Conservation (phyloP, 37 sponge, comb jelly and placozoan genomes). For the Crambe crambe region DNA sequence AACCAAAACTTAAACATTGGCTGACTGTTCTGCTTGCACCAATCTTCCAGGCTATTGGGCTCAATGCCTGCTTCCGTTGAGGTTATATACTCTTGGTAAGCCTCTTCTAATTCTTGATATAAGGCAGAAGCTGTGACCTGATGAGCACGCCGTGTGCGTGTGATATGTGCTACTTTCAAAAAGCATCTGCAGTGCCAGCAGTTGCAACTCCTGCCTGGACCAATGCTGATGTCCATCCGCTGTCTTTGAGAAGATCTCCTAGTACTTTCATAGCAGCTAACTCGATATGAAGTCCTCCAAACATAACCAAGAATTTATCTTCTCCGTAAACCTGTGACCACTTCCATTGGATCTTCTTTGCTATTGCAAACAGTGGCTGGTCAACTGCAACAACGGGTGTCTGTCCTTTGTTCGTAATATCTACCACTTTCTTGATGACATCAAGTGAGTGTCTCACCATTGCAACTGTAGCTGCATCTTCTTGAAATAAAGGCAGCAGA, state of each 20-base stretch:
- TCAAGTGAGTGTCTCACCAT: slow-evolving; percentile 6
- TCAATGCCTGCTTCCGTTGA: neutral
- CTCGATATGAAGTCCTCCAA: neutral
- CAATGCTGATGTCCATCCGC: neutral
- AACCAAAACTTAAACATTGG: slow-evolving; percentile 1
- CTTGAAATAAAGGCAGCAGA: neutral
- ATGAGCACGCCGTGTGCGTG: neutral
- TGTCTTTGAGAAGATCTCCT: neutral
- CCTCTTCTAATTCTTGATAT: neutral
- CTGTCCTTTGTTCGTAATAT: neutral
- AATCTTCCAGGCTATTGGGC: neutral
- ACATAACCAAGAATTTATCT: neutral
- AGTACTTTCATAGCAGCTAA: neutral
- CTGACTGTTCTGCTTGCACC: neutral
- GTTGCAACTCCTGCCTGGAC: slow-evolving; percentile 3
- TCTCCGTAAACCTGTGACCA: neutral
- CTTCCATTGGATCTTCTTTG: slow-evolving; percentile 1
- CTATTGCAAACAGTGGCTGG: neutral
- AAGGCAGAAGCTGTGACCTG: neutral
- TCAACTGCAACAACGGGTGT: neutral
- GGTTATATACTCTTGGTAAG: neutral
- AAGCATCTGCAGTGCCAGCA: slow-evolving; percentile 13
- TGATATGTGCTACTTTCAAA: slow-evolving; percentile 6
- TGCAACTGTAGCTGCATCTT: slow-evolving; percentile 7
- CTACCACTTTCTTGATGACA: slow-evolving; percentile 1